phyloP scores from a whole-genome alignment of 2,888 invertebrate species.

The Buathra laborator region DNA sequence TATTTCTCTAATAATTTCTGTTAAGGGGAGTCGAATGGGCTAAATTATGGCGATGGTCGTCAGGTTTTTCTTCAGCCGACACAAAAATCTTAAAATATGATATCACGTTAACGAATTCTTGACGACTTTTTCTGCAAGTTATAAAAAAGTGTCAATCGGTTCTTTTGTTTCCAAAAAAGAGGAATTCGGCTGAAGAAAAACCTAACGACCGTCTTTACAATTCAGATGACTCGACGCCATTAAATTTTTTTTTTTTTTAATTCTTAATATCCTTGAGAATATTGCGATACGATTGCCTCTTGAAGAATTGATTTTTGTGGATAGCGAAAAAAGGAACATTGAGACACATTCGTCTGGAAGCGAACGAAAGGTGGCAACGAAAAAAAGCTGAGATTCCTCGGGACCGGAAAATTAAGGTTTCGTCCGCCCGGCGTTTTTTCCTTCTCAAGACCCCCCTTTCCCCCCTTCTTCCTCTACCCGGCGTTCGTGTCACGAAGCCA shows the following conservation, averaged over 20 bases:
- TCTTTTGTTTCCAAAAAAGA: no score
- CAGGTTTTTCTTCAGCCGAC: no score
- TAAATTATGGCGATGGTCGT: no score
- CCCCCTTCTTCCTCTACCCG: conserved; percentile 34
- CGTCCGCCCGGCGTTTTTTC: not conserved
- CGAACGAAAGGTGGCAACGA: conserved; percentile 3
- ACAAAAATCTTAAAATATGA: no score
- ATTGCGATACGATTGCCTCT: not conserved
- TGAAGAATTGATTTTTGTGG: conserved; percentile 12
- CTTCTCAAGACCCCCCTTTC: not conserved
- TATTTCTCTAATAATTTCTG: conserved; percentile 7
- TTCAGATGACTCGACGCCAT: no score
- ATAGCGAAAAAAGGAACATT: not conserved
- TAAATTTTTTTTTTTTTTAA: no score
- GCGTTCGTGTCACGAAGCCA: conserved; percentile 66
- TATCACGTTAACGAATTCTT: no score
- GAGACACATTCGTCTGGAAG: not conserved
- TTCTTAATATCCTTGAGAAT: not conserved
- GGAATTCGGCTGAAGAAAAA: no score
- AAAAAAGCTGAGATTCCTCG: conserved; percentile 66
- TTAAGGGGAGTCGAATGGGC: no score
- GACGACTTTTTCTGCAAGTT: no score
- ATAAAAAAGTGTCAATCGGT: no score
- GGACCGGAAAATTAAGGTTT: conserved; percentile 72
- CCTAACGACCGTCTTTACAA: no score